phyloP scores from a whole-genome alignment of 2,797 vertebrate genomes.

The Rhinoraja longicauda region DNA sequence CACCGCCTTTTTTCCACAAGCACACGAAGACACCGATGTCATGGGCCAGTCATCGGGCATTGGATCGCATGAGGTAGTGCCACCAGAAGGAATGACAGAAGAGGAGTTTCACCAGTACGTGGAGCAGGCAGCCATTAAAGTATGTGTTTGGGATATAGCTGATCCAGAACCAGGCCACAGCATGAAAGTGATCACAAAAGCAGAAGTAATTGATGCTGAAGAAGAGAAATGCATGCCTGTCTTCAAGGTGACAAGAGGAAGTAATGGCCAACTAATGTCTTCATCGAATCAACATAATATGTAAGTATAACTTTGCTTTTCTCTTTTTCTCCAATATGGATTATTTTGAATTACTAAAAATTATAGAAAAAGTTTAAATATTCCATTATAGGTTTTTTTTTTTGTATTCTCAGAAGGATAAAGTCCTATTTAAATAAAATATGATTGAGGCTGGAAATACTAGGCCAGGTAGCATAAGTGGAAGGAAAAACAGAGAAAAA shows the following conservation, averaged over 20 bases:
- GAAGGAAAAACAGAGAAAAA: too few relatives aligned
- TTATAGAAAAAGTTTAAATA: not conserved
- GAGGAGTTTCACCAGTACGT: conserved; percentile 37
- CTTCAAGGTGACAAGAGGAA: conserved; percentile 28
- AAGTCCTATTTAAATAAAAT: too few relatives aligned
- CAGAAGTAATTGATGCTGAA: conserved; percentile 27
- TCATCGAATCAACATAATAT: conserved; percentile 16
- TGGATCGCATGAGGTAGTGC: not conserved
- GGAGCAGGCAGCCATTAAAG: conserved; percentile 30
- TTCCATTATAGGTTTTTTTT: not conserved
- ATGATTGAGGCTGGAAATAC: too few relatives aligned
- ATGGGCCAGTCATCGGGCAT: not conserved
- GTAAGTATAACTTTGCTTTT: not conserved
- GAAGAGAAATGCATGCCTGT: conserved; percentile 29
- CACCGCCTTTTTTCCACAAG: conserved; percentile 8
- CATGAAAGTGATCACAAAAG: conserved; percentile 21
- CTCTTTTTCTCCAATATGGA: not conserved
- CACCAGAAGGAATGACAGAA: conserved; percentile 34
- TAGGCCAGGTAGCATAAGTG: too few relatives aligned
- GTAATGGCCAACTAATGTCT: conserved; percentile 20
- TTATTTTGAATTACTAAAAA: not conserved
- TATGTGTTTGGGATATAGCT: conserved; percentile 32
- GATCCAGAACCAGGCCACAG: not conserved
- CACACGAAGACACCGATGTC: not conserved
- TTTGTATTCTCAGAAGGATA: not conserved